A percentile compares a stretch with the other conserved stretches of the same genome.
Conservation (phyloP, 2,888 invertebrate genomes). For the Monopis laevigella region DNA sequence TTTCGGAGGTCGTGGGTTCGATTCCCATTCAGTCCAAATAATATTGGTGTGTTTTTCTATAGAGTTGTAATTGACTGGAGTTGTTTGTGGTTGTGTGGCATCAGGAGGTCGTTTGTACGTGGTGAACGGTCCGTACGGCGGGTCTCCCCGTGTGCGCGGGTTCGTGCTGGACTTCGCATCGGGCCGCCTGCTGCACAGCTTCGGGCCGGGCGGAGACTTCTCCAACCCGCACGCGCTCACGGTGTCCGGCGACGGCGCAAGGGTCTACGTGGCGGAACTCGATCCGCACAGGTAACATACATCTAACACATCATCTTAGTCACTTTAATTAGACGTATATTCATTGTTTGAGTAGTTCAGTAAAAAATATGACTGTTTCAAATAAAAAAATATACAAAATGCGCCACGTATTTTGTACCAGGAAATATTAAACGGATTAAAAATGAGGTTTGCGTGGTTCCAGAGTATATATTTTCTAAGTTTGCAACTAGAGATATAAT, state of each 20-base stretch:
- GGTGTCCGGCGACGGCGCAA: conserved; percentile 71
- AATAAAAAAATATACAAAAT: no score
- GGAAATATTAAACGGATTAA: no score
- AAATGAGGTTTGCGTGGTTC: no score
- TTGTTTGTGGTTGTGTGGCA: no score
- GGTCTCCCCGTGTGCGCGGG: conserved; percentile 67
- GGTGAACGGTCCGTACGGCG: conserved; percentile 73
- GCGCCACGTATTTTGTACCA: no score
- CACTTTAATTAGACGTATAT: no score
- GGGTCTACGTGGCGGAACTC: conserved; percentile 82
- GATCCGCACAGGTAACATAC: conserved; percentile 66
- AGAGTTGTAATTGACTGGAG: no score
- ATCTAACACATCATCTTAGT: conserved; percentile 19
- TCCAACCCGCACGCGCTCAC: conserved; percentile 84
- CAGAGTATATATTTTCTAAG: no score
- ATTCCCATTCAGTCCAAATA: no score
- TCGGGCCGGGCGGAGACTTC: conserved; percentile 67
- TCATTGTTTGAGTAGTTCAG: not conserved
- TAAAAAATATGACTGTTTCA: not conserved
- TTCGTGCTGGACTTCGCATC: conserved; percentile 74
- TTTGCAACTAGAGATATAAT: no score
- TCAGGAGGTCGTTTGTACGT: conserved; percentile 76
- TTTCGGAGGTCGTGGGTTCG: no score
- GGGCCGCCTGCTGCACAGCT: conserved; percentile 68
- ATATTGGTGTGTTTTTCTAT: no score